Evolutionary conservation across 2,888 invertebrate genomes (phyloP).

Genomic region (Conus canariensis): DNA sequence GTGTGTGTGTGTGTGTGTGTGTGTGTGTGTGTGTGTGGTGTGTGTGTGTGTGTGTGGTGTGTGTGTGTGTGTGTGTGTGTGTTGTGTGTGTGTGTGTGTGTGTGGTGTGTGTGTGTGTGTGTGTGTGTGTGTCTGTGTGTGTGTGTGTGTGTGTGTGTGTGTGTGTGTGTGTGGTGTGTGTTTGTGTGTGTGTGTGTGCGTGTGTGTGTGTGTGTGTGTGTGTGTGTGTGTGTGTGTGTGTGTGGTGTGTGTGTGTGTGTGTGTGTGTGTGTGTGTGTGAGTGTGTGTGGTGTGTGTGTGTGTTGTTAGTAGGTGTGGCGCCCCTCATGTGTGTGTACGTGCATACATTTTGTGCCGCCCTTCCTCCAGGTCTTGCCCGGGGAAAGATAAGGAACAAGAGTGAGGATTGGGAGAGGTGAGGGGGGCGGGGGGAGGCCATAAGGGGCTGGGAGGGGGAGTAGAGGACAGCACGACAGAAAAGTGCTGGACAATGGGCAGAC

Average conservation of each 20-base stretch:
- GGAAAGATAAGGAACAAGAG: too few species aligned
- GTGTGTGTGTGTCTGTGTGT: too few species aligned
- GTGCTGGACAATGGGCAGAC: too few species aligned
- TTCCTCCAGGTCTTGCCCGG: not conserved
- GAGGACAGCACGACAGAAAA: not conserved
- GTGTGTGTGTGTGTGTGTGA: not conserved
- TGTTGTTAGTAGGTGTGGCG: too few species aligned
- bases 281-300: not conserved
- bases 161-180: too few species aligned
- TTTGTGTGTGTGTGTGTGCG: not conserved
- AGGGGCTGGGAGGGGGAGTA: not conserved
- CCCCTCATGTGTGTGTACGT: constrained; percentile 1
- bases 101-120: too few species aligned
- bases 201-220: not conserved
- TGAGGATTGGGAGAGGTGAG: not conserved
- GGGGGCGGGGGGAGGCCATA: not conserved
- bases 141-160: not conserved
- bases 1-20: too few species aligned
- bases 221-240: not conserved
- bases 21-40: too few species aligned
- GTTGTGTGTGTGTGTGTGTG: too few species aligned
- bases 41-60: too few species aligned
- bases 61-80: too few species aligned
- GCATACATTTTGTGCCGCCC: not conserved
- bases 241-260: too few species aligned